These are phyloP conservation scores for Bombyx mandarina DNA, from an alignment of 1,140 invertebrate genomes.

Conservation along the genomic window DNA sequence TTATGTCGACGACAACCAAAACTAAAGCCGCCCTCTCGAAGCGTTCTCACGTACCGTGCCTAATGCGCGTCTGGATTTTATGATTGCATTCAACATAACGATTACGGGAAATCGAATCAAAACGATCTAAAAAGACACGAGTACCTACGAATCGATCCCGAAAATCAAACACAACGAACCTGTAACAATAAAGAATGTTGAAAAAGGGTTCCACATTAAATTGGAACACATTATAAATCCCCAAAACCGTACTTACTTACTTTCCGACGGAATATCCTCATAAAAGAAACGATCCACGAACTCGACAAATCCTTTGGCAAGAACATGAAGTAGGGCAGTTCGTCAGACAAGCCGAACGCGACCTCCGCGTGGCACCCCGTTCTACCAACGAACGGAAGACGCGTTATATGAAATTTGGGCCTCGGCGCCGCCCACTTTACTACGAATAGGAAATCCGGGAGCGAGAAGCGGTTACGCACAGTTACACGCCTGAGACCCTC, in stretches of 20 bases:
- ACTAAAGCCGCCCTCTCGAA: conserved; percentile 33
- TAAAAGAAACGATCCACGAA: conserved; percentile 61
- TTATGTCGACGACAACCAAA: conserved; percentile 58
- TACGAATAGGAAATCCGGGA: conserved; percentile 70
- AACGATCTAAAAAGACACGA: conserved; percentile 9
- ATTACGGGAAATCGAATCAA: not conserved
- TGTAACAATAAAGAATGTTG: conserved; percentile 22
- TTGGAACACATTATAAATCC: conserved; percentile 53
- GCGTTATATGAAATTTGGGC: conserved; percentile 61
- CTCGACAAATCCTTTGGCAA: conserved; percentile 63
- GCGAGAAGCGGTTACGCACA: conserved; percentile 71
- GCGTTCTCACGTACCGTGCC: conserved; percentile 22
- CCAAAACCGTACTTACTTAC: conserved; percentile 54
- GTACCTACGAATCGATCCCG: conserved; percentile 3
- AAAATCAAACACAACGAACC: not conserved
- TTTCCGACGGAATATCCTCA: conserved; percentile 44
- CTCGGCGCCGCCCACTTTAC: conserved; percentile 64
- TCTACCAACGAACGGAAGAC: conserved; percentile 55
- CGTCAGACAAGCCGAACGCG: conserved; percentile 57
- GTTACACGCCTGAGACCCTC: conserved; percentile 67
- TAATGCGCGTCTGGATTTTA: conserved; percentile 43
- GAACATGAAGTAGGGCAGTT: conserved; percentile 62
- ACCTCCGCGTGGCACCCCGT: conserved; percentile 46
- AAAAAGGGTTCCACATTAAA: conserved; percentile 30
- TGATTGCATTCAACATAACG: conserved; percentile 21